A percentile compares a stretch with the other conserved stretches of the same genome.
Conservation (phyloP, 2,888 invertebrate genomes). For the Subacronicta megacephala region DNA sequence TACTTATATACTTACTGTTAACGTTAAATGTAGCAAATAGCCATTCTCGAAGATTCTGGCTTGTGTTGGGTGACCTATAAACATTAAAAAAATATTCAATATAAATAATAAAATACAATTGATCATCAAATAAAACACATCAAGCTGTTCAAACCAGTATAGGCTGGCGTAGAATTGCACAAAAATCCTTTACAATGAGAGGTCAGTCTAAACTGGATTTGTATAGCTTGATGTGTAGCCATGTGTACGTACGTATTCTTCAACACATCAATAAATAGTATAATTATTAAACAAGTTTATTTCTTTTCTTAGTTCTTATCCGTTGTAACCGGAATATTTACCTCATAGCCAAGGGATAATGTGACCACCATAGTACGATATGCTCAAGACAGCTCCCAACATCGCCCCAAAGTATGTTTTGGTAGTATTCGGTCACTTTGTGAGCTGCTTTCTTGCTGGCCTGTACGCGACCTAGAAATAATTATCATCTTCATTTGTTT, state of each 20-base stretch:
- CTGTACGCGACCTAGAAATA: slow-evolving; percentile 87
- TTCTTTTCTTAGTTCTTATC: too few species aligned
- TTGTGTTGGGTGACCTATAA: slow-evolving; percentile 89
- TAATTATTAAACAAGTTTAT: too few species aligned
- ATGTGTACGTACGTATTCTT: too few species aligned
- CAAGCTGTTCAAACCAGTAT: too few species aligned
- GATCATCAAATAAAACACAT: too few species aligned
- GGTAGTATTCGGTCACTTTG: slow-evolving; percentile 92
- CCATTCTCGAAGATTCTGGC: slow-evolving; percentile 92
- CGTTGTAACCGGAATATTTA: slow-evolving; percentile 39
- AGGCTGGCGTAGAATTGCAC: too few species aligned
- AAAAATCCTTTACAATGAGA: too few species aligned
- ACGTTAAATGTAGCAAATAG: slow-evolving; percentile 89
- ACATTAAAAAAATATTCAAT: not conserved
- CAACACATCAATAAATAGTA: too few species aligned
- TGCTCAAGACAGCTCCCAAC: slow-evolving; percentile 95
- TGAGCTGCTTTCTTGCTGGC: slow-evolving; percentile 90
- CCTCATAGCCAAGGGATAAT: slow-evolving; percentile 92
- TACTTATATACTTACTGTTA: slow-evolving; percentile 81
- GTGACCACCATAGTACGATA: slow-evolving; percentile 95
- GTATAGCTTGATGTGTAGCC: too few species aligned
- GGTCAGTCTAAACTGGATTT: too few species aligned
- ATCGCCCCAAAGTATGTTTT: slow-evolving; percentile 94
- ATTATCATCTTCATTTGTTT: not conserved
- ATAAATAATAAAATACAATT: too few species aligned